Evolutionary conservation across 1,140 invertebrate species (phyloP).

Genomic region (Paraescarpia echinospica): DNA sequence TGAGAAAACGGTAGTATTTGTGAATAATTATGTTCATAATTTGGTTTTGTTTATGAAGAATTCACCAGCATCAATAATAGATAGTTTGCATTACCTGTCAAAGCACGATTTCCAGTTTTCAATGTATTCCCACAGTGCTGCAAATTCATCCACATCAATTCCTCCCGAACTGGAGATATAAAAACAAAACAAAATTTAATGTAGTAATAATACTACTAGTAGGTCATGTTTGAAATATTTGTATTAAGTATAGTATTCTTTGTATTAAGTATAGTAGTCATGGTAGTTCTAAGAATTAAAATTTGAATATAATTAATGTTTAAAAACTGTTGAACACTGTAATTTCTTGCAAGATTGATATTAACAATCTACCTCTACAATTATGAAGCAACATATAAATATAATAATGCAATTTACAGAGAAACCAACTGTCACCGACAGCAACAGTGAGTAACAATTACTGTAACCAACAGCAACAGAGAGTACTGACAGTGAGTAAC

Average conservation of each 20-base stretch:
- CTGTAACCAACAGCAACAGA: no score
- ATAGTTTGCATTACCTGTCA: slow-evolving; percentile 61
- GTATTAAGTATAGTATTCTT: neutral
- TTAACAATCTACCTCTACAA: neutral
- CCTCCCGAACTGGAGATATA: slow-evolving; percentile 71
- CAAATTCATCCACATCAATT: slow-evolving; percentile 93
- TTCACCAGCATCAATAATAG: slow-evolving; percentile 5
- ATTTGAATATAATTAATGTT: neutral
- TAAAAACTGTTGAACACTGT: neutral
- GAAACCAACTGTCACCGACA: no score
- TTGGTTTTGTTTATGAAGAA: slow-evolving; percentile 25
- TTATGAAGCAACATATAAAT: no score
- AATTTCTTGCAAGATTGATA: neutral
- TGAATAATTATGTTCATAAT: neutral
- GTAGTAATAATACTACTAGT: neutral
- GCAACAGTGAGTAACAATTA: no score
- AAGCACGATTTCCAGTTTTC: slow-evolving; percentile 97
- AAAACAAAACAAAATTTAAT: neutral
- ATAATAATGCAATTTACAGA: no score
- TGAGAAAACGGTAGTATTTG: neutral
- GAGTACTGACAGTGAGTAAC: no score
- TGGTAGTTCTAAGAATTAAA: neutral
- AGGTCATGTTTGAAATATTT: neutral
- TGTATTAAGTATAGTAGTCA: neutral
- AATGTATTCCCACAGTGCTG: slow-evolving; percentile 94